Evolutionary conservation across 1,140 invertebrate genomes (phyloP), one percentile per base, ranked within the genome.

Genomic region (Trinorchestia longiramus): DNA sequence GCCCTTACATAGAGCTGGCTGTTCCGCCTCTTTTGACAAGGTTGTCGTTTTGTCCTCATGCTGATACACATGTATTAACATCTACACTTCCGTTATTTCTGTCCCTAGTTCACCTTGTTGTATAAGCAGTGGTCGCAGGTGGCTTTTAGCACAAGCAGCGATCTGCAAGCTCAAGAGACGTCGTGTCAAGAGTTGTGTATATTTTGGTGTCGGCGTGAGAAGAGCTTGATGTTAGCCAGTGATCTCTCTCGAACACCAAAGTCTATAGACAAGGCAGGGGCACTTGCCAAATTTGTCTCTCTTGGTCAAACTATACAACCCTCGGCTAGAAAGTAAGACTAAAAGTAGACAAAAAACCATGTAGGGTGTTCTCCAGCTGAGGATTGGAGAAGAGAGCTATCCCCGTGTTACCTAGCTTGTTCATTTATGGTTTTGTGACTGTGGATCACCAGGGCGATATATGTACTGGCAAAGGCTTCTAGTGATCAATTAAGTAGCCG

Each of bases 151-250:
- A 90, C 88, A 90, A 42, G 36, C 88, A 8, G 40, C 87, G 36
- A 87, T 87, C 87, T 87, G 11, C 41, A 15, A 42, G 8, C 88
- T 42, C n/a, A 6, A 0, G 88, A 41, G 88, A 11, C 28, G 36
- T 28, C 88, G 41, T 42, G 88, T 90, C 88, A 90, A 90, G 88
- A 90, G 88, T 43, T 42, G 15, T 90, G 88, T 90, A 90, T 90
- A 90, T 90, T 90, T 90, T 90, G 88, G 88, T 90, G 88, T 90
- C 88, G 88, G 88, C 88, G n/a, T 90, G 88, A 90, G 88, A 90
- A 90, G 88, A 42, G 88, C 43, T 41, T 41, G n/a, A 90, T 41
- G 88, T 43, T 90, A 41, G 88, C 15, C 88, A 90, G 88, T 90
- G 88, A 90, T 90, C 88, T 94, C 92, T 94, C 41, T 43, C 43